Percentiles rank a stretch among this genome's conserved stretches.
Conservation (phyloP, 2,888 invertebrate genomes). For the Volucella zonaria region DNA sequence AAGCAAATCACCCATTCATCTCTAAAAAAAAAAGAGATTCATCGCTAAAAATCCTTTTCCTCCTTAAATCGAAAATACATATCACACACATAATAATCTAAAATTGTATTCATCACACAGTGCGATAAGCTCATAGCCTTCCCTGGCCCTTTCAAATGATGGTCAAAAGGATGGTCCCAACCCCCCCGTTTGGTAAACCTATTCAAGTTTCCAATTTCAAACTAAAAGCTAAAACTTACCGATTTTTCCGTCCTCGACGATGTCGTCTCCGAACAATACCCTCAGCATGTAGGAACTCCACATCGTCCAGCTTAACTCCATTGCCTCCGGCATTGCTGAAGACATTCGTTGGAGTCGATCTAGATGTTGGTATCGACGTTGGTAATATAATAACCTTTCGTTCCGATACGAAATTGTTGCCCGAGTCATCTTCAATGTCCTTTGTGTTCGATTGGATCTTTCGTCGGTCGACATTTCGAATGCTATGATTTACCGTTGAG, state of each 20-base stretch:
- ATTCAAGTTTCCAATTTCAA: background rate
- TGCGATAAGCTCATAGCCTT: too few relatives aligned
- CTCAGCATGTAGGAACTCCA: constrained; percentile 80
- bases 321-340: constrained; percentile 82
- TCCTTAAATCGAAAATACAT: too few relatives aligned
- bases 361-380: constrained; percentile 80
- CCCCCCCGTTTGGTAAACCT: background rate
- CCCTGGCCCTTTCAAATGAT: too few relatives aligned
- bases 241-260: constrained; percentile 80
- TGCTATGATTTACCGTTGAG: constrained; percentile 75
- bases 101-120: too few relatives aligned
- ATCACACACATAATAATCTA: too few relatives aligned
- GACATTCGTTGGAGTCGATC: constrained; percentile 82
- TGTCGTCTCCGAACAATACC: constrained; percentile 80
- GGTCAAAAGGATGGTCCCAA: too few relatives aligned
- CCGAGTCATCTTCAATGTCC: constrained; percentile 82
- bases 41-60: too few relatives aligned
- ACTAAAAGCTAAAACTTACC: constrained; percentile 76
- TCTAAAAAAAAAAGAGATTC: too few relatives aligned
- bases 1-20: too few relatives aligned
- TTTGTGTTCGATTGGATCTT: constrained; percentile 83
- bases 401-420: constrained; percentile 82
- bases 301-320: constrained; percentile 81
- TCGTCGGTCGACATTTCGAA: constrained; percentile 80
- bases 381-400: constrained; percentile 80